These are phyloP conservation scores for Mobula birostris DNA, from an alignment of 2,113 vertebrate species.

Conservation along the genomic window DNA sequence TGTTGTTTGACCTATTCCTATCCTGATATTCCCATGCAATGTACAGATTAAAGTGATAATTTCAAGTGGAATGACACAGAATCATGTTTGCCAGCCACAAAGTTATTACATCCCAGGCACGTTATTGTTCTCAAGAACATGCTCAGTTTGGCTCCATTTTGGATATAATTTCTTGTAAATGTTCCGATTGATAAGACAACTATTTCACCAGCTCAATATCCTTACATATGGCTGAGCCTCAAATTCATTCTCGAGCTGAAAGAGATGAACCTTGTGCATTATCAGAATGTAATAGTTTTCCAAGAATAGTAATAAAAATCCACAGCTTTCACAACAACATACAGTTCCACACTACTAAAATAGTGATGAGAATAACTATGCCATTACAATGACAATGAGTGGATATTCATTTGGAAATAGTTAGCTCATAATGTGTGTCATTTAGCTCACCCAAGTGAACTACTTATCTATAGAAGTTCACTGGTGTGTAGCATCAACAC, in stretches of 20 bases:
- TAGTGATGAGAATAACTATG: not conserved
- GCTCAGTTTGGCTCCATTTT: not conserved
- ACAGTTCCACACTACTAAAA: not conserved
- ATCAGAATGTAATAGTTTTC: not conserved
- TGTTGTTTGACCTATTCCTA: not conserved
- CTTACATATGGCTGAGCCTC: not conserved
- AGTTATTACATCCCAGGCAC: not conserved
- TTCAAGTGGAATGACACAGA: not conserved
- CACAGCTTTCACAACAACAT: not conserved
- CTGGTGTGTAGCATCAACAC: too few species aligned
- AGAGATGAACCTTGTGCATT: not conserved
- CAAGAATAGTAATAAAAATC: not conserved
- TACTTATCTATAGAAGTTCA: too few species aligned
- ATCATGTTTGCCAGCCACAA: not conserved
- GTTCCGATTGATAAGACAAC: not conserved
- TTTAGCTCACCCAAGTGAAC: too few species aligned
- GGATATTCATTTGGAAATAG: not conserved
- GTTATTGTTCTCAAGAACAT: not conserved
- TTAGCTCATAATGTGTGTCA: not conserved
- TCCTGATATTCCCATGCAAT: not conserved
- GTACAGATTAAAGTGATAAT: not conserved
- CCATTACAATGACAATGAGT: not conserved
- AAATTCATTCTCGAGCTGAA: not conserved
- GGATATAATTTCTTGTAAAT: not conserved
- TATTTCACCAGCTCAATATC: not conserved